Percentiles rank a stretch among this genome's conserved stretches.
Evolutionary conservation across 2,113 vertebrate species (phyloP).

Genomic region (Podilymbus podiceps): DNA sequence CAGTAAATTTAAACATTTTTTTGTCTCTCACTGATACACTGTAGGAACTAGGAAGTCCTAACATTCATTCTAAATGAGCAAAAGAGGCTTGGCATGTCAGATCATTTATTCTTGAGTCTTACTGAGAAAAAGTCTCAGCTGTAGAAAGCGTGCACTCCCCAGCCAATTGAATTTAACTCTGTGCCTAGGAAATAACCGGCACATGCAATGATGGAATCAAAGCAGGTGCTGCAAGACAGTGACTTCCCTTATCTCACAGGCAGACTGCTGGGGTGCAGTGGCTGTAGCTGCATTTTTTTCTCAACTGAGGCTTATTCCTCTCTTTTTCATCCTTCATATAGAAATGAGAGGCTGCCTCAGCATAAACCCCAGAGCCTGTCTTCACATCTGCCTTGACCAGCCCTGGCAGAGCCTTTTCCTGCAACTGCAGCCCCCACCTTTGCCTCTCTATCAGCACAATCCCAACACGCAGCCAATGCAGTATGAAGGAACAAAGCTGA

Average conservation of each 20-base stretch:
- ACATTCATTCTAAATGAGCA: neutral
- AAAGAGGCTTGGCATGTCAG: neutral
- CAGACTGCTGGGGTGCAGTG: neutral
- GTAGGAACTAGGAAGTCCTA: neutral
- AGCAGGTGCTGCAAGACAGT: no score
- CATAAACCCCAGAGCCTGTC: neutral
- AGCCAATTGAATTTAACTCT: neutral
- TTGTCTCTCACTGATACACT: neutral
- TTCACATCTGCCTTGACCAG: neutral
- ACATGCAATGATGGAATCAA: neutral
- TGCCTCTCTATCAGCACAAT: neutral
- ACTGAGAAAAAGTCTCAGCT: neutral
- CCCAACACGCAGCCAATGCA: neutral
- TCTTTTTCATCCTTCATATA: neutral
- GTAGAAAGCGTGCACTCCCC: neutral
- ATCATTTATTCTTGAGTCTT: neutral
- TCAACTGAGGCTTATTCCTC: neutral
- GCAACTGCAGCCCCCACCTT: neutral
- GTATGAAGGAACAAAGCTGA: neutral
- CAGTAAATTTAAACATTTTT: neutral
- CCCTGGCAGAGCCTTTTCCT: neutral
- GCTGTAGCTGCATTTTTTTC: neutral
- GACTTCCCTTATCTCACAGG: neutral
- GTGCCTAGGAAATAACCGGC: neutral
- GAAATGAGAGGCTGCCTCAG: neutral